Evolutionary conservation across 2,797 vertebrate species (phyloP).

Genomic region (Lemur catta): DNA sequence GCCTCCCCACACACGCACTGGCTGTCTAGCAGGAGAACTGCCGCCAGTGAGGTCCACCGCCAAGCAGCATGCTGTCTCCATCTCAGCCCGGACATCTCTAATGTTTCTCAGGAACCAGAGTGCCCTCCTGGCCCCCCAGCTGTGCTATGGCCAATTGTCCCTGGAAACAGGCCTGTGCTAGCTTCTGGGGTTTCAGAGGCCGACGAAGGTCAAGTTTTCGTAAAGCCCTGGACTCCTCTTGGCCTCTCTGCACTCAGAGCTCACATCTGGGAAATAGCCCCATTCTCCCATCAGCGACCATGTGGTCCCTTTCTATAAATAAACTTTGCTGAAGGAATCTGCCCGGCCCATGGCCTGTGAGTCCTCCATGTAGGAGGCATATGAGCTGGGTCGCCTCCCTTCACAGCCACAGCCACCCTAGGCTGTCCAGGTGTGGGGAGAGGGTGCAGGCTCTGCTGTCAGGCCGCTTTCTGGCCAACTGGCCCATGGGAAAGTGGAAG

Average conservation of each 20-base stretch:
- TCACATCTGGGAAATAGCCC: background rate
- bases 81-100: background rate
- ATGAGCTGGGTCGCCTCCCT: background rate
- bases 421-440: too few species aligned
- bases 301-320: background rate
- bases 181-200: background rate
- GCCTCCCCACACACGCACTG: accelerated
- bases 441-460: background rate
- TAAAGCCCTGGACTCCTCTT: background rate
- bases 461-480: background rate
- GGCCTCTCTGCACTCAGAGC: conserved; percentile 18
- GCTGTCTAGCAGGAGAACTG: background rate
- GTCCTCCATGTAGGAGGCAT: background rate
- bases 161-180: background rate
- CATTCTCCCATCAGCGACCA: background rate
- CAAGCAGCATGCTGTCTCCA: background rate
- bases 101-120: background rate
- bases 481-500: background rate
- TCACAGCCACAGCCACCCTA: background rate
- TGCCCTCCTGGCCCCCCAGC: background rate
- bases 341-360: background rate
- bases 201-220: background rate
- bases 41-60: background rate
- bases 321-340: background rate
- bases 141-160: background rate